Conservation (phyloP, 2,888 invertebrate species). For the Cosmopolites sordidus region DNA sequence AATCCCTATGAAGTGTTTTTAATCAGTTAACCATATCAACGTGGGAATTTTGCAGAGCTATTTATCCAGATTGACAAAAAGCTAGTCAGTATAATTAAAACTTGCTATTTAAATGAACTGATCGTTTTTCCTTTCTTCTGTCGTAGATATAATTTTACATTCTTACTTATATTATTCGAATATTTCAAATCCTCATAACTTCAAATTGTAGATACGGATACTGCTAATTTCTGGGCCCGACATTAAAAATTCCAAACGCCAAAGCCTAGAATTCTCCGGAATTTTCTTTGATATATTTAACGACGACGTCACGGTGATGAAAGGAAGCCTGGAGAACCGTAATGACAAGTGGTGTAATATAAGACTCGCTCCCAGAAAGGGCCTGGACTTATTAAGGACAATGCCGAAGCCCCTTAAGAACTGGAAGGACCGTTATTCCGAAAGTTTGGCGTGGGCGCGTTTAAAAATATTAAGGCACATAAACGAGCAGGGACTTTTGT, state of each 20-base stretch:
- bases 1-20: no score
- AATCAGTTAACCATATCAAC: no score
- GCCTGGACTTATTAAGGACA: constrained; percentile 19
- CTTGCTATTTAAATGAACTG: no score
- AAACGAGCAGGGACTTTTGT: no score
- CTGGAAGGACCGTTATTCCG: constrained; percentile 1
- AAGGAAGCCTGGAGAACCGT: constrained; percentile 13
- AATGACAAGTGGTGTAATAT: constrained; percentile 23
- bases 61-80: no score
- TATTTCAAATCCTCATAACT: no score
- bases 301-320: constrained; percentile 9
- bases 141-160: no score
- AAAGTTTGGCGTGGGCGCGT: constrained; percentile 3
- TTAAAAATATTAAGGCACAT: constrained; percentile 4
- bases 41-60: no score
- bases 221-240: neutral
- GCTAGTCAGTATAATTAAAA: no score
- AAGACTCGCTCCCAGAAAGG: constrained; percentile 15
- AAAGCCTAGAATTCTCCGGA: neutral
- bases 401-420: constrained; percentile 12
- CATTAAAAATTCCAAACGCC: neutral
- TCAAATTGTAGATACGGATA: no score
- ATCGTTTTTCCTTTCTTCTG: no score
- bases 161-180: no score
- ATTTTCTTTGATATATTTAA: constrained; percentile 12